Evolutionary conservation across 2,113 vertebrate species (phyloP), one percentile per base, ranked within the genome.

Genomic region (Colistium nudipinnis): DNA sequence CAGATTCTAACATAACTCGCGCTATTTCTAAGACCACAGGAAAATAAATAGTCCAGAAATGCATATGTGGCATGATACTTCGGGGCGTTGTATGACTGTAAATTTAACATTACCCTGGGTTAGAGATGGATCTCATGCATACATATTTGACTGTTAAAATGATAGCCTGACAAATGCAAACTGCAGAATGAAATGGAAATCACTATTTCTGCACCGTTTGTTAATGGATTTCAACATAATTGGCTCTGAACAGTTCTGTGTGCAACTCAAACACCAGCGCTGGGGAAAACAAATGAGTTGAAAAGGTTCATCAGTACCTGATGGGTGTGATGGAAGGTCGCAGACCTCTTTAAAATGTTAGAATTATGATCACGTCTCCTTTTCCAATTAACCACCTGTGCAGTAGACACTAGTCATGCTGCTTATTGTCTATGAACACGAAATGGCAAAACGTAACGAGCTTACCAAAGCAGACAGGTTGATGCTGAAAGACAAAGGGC

Each of bases 1-100:
- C 72, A 82, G 81, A 90, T 89, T 90, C 70, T 75, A 78, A 59
- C 81, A 81, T 87, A 90, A 88, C 75, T 78, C 68, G 48, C 80
- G 39, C 80, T 80, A 76, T 68, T 70, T 63, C 54, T 35, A 9
- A 56, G 51, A 89, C 88, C 83, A 35, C 84, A 83, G 43, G 64
- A 90, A 89, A 78, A 81, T 84, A 90, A 90, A 90, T 83, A 87
- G 57, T 76, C 66, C 48, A 11, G 70, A 69, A 22, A 63, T 80
- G 83, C 73, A 73, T 55, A 81, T 88, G 84, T 87, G 85, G 84
- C 70, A 61, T 41, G 31, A 47, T 54, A 13, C 71, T 72, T 49
- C 16, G 33, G 59, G 45, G 41, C 19, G 60, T 63, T 38, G 48
- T 80, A 80, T 62, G 51, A 67, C 59, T 1, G 13, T 52, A 56